A percentile compares a stretch with the other conserved stretches of the same genome.
phyloP scores from a whole-genome alignment of 2,113 vertebrate species.

The Bungarus multicinctus region DNA sequence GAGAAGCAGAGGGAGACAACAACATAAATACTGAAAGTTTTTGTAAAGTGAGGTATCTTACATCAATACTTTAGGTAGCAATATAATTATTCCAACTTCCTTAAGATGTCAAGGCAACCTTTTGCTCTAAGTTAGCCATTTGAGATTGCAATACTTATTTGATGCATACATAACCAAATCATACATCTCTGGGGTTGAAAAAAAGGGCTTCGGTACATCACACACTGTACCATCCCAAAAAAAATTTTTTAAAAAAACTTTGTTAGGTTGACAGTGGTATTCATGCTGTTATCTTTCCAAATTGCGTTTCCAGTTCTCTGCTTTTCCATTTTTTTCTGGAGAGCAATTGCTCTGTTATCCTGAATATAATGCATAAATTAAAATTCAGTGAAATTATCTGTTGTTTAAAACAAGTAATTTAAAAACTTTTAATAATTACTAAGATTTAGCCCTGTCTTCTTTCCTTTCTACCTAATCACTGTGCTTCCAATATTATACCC shows the following conservation, averaged over 20 bases:
- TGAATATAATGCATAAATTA: background rate
- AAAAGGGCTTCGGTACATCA: background rate
- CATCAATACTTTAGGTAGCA: background rate
- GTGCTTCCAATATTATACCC: background rate
- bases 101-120: background rate
- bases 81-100: background rate
- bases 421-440: background rate
- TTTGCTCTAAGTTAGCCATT: background rate
- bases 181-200: background rate
- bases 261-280: background rate
- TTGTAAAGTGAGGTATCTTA: background rate
- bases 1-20: background rate
- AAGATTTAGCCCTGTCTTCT: background rate
- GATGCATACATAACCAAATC: background rate
- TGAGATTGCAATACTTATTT: background rate
- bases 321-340: background rate
- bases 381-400: background rate
- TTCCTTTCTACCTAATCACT: background rate
- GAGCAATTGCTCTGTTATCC: background rate
- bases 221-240: background rate
- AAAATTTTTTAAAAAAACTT: background rate
- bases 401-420: background rate
- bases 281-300: background rate
- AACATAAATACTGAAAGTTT: background rate
- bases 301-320: background rate